Conservation (phyloP, 2,797 vertebrate species). For the Margarornis squamiger region DNA sequence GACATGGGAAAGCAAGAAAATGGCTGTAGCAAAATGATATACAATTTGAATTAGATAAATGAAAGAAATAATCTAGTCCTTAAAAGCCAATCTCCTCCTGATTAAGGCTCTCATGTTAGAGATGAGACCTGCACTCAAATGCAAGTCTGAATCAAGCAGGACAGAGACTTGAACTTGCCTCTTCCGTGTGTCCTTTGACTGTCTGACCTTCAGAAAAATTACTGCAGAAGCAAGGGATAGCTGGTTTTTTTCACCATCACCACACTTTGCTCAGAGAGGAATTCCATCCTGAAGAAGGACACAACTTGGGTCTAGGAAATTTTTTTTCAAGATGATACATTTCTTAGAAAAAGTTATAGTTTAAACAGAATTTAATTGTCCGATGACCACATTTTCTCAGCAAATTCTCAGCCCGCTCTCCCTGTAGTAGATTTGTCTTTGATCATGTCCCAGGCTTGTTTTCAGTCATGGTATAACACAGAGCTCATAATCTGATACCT, state of each 20-base stretch:
- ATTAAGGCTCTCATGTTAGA: neutral
- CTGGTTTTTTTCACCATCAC: neutral
- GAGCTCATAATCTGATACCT: conserved; percentile 9
- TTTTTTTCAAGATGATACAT: neutral
- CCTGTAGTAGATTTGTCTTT: neutral
- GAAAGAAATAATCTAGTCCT: neutral
- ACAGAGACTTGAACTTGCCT: neutral
- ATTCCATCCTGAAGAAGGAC: neutral
- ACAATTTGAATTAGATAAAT: neutral
- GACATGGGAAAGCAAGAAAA: neutral
- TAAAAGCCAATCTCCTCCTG: neutral
- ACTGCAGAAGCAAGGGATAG: neutral
- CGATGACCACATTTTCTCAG: neutral
- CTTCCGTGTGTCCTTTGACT: rapidly evolving
- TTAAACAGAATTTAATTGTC: neutral
- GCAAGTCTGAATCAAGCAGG: neutral
- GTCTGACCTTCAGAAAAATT: neutral
- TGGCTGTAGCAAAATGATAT: neutral
- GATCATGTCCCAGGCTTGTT: neutral
- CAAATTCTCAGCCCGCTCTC: neutral
- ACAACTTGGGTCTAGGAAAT: neutral
- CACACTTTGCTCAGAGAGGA: neutral
- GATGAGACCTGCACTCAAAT: neutral
- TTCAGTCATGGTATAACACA: neutral
- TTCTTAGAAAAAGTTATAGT: neutral